phyloP scores from a whole-genome alignment of 2,888 invertebrate species.

The Thymelicus acteon region DNA sequence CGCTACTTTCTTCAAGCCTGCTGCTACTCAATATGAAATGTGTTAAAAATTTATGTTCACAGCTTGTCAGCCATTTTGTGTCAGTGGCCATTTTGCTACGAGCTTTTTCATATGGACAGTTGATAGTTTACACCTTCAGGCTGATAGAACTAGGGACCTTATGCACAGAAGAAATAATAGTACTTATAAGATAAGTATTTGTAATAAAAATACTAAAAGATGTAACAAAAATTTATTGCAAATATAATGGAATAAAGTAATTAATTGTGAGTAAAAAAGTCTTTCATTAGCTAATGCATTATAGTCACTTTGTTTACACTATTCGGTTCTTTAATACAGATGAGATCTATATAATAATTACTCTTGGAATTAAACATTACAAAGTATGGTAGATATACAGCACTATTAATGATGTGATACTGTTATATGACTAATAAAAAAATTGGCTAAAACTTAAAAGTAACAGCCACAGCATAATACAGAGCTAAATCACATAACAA shows the following conservation, averaged over 20 bases:
- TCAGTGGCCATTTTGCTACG: too few species aligned
- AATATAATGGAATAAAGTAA: conserved; percentile 37
- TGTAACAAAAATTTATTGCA: conserved; percentile 44
- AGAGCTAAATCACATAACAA: neutral
- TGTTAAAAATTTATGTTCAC: too few species aligned
- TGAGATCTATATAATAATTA: conserved; percentile 10
- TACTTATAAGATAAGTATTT: too few species aligned
- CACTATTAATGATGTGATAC: neutral
- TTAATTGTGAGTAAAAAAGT: conserved; percentile 25
- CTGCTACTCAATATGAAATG: too few species aligned
- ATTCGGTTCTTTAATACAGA: conserved; percentile 16
- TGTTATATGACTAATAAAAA: neutral
- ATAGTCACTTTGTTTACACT: conserved; percentile 18
- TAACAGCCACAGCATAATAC: neutral
- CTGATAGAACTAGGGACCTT: too few species aligned
- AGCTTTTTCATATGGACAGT: too few species aligned
- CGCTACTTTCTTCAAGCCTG: too few species aligned
- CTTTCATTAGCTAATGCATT: conserved; percentile 32
- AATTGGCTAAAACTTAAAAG: neutral
- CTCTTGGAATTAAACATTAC: neutral
- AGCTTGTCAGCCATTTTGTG: too few species aligned
- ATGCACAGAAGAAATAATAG: too few species aligned
- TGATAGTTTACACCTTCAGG: too few species aligned
- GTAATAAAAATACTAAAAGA: conserved; percentile 25
- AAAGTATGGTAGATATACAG: neutral